Evolutionary conservation across 2,113 vertebrate genomes (phyloP).

Genomic region (Misgurnus anguillicaudatus): DNA sequence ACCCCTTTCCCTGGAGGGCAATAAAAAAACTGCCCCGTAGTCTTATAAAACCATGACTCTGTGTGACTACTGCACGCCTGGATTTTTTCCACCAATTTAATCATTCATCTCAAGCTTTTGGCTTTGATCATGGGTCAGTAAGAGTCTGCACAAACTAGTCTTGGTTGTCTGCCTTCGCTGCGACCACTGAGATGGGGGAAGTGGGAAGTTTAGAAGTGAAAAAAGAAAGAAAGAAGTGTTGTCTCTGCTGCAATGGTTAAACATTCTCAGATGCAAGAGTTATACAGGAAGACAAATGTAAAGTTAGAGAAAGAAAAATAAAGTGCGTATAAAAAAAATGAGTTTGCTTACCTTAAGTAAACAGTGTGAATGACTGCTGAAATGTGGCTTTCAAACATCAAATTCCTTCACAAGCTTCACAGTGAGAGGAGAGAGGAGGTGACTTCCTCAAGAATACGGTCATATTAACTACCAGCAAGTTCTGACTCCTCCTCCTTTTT

Average conservation of each 20-base stretch:
- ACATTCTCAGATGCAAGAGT: not conserved
- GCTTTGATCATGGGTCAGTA: not conserved
- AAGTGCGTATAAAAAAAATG: not conserved
- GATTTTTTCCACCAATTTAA: not conserved
- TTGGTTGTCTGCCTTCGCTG: not conserved
- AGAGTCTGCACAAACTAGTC: not conserved
- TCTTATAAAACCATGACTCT: not conserved
- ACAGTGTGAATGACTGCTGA: not conserved
- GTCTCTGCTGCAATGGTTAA: constrained; percentile 5
- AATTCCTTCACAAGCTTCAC: not conserved
- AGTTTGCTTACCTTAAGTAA: constrained; percentile 39
- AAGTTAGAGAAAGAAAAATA: not conserved
- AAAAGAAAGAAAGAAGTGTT: constrained; percentile 2
- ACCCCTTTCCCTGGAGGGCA: not conserved
- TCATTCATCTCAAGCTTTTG: not conserved
- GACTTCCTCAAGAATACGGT: not conserved
- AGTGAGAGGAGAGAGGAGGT: not conserved
- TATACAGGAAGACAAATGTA: constrained; percentile 11
- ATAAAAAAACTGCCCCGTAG: not conserved
- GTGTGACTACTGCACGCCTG: not conserved
- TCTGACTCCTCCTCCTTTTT: not conserved
- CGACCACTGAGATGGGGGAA: constrained; percentile 20
- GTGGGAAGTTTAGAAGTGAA: constrained; percentile 27
- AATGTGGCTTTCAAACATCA: not conserved
- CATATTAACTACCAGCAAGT: not conserved